phyloP scores from a whole-genome alignment of 1,140 invertebrate genomes.

The Aphis craccivora region DNA sequence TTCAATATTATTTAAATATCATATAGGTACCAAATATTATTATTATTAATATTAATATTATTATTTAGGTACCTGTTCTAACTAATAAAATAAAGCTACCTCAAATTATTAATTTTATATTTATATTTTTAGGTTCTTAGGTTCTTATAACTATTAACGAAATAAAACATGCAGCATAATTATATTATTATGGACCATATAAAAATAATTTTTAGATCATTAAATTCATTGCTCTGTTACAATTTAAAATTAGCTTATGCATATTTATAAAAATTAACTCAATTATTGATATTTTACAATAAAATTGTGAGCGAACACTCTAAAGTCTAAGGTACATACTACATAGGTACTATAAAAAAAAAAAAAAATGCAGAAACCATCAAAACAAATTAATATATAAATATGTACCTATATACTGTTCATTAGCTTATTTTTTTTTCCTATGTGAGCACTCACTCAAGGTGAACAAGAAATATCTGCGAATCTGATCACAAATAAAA shows the following conservation, averaged over 20 bases:
- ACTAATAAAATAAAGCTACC: background rate
- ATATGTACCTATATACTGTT: background rate
- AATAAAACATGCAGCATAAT: background rate
- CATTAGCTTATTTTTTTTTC: background rate
- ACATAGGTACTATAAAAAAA: no score
- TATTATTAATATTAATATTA: no score
- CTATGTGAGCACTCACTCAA: background rate
- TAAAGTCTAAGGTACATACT: background rate
- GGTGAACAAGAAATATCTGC: background rate
- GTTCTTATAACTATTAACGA: background rate
- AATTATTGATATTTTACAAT: background rate
- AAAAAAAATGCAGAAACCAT: background rate
- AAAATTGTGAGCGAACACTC: background rate
- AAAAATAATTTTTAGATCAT: background rate
- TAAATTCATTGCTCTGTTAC: background rate
- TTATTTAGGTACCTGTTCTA: no score
- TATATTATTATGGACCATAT: background rate
- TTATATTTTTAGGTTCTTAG: background rate
- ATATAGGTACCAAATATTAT: no score
- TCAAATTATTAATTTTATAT: background rate
- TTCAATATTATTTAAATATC: background rate
- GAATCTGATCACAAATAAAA: background rate
- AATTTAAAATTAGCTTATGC: background rate
- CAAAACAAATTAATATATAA: background rate
- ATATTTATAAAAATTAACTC: background rate